These are phyloP conservation scores for Cyprinodon diabolis DNA, from an alignment of 2,797 vertebrate genomes.

Conservation along the genomic window DNA sequence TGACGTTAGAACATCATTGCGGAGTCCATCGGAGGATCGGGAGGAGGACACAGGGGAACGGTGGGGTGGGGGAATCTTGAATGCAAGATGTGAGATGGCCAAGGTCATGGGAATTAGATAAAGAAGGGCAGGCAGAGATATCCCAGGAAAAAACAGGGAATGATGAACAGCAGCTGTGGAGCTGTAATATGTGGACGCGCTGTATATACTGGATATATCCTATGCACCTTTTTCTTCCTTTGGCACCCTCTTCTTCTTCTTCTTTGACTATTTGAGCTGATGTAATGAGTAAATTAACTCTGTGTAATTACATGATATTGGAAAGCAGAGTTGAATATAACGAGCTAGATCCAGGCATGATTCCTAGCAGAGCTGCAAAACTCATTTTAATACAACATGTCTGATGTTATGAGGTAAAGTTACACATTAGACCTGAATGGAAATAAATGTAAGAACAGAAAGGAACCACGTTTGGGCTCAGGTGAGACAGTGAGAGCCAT, in stretches of 20 bases:
- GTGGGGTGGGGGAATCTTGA: constrained; percentile 51
- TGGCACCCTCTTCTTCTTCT: constrained; percentile 6
- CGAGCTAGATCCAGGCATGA: too few species aligned
- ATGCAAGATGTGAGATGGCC: constrained; percentile 64
- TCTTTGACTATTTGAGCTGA: neutral
- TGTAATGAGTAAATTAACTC: neutral
- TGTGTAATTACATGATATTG: too few species aligned
- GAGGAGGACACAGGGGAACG: constrained; percentile 31
- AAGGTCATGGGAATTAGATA: constrained; percentile 76
- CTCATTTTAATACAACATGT: too few species aligned
- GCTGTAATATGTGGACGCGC: too few species aligned
- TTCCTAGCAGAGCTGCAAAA: too few species aligned
- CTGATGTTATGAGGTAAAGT: too few species aligned
- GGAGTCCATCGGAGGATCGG: constrained; percentile 69
- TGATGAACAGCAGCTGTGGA: constrained; percentile 37
- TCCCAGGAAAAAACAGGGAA: constrained; percentile 51
- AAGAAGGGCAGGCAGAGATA: constrained; percentile 61
- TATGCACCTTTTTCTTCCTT: neutral
- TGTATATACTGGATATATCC: too few species aligned
- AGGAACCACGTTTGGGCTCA: too few species aligned
- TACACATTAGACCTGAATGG: too few species aligned
- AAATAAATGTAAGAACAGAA: too few species aligned
- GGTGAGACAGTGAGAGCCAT: too few species aligned
- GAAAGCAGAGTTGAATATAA: too few species aligned
- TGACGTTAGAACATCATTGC: constrained; percentile 73